A percentile compares a stretch with the other conserved stretches of the same genome.
Evolutionary conservation across 2,797 vertebrate genomes (phyloP).

Genomic region (Cirrhinus mrigala): DNA sequence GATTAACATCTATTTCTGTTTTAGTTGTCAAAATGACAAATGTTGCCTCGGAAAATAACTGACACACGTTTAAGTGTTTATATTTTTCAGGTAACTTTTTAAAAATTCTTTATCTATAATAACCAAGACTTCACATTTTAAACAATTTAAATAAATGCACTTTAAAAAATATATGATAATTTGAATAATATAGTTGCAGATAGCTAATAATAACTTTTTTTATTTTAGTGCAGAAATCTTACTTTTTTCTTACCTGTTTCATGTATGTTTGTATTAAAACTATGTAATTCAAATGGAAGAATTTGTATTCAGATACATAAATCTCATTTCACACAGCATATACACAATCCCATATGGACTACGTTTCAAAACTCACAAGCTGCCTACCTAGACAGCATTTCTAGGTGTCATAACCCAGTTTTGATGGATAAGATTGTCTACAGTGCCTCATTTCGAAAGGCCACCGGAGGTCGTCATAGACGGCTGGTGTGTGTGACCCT

Average conservation of each 20-base stretch:
- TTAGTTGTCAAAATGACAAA: background rate
- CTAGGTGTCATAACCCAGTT: background rate
- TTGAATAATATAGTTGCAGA: background rate
- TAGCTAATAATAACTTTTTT: background rate
- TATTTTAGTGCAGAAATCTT: background rate
- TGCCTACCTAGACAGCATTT: background rate
- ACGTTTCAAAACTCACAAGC: background rate
- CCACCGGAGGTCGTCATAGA: background rate
- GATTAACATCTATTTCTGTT: background rate
- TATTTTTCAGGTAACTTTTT: constrained; percentile 4
- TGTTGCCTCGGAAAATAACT: background rate
- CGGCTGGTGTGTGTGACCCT: background rate
- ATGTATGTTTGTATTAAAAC: background rate
- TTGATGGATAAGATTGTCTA: background rate
- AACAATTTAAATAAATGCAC: background rate
- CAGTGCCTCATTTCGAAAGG: background rate
- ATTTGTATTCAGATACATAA: background rate
- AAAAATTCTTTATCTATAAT: background rate
- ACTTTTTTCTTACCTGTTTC: background rate
- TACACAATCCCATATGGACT: background rate
- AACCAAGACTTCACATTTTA: no score
- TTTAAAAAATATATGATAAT: background rate
- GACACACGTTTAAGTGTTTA: background rate
- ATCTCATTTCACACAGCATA: background rate
- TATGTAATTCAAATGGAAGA: background rate